phyloP scores from a whole-genome alignment of 2,113 vertebrate genomes.

The Mirza zaza region DNA sequence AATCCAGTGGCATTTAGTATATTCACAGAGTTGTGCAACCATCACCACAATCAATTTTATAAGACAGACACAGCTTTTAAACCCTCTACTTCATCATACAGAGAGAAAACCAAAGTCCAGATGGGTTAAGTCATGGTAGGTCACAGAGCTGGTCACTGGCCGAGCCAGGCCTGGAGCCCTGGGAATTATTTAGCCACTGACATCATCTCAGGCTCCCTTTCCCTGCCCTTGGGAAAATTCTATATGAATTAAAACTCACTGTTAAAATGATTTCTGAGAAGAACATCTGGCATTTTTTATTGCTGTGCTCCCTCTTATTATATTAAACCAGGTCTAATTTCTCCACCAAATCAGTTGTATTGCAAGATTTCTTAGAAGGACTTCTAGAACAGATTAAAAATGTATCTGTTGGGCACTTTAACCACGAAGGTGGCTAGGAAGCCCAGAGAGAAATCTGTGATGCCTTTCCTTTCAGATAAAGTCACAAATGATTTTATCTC shows the following conservation, averaged over 20 bases:
- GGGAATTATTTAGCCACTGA: not conserved
- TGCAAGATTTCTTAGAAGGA: conserved; percentile 42
- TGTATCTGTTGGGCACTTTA: not conserved
- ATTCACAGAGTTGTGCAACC: not conserved
- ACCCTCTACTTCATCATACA: not conserved
- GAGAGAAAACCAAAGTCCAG: not conserved
- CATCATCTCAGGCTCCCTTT: not conserved
- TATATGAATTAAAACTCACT: not conserved
- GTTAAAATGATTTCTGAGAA: not conserved
- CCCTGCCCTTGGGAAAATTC: not conserved
- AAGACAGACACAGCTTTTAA: not conserved
- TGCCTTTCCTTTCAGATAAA: not conserved
- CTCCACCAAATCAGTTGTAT: not conserved
- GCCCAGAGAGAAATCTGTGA: not conserved
- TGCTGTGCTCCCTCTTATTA: not conserved
- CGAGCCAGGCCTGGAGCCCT: not conserved
- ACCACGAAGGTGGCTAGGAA: not conserved
- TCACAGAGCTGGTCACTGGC: not conserved
- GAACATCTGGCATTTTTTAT: conserved; percentile 20
- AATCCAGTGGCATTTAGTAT: not conserved
- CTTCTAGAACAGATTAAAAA: not conserved
- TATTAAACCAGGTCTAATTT: not conserved
- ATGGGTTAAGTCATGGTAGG: not conserved
- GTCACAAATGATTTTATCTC: not conserved
- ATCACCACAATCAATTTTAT: not conserved